Evolutionary conservation across 2,888 invertebrate species (phyloP), one percentile per base, ranked within the genome.

Genomic region (Lottia scabra): DNA sequence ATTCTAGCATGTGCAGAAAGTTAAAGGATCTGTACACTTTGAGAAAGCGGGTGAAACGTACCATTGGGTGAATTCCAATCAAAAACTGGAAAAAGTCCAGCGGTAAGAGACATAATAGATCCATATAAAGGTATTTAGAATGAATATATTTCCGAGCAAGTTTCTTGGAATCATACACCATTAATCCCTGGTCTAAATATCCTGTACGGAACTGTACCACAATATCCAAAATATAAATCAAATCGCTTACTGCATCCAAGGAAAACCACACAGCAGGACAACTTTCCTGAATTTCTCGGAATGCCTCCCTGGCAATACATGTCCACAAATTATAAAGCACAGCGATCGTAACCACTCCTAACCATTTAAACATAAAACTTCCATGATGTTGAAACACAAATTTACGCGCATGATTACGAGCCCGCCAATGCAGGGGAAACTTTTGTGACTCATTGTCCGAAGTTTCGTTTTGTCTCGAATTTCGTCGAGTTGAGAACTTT

Each of bases 321-420:
- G 97, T 95, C 98, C 98, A 98, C 81, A 97, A 92, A 91, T 98
- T 98, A 91, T 98, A 98, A 75, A 98, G 92, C 82, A 97, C 95
- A 89, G 96, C 96, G 79, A 94, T 90, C 66, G 97, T 96, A 83
- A 97, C 92, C 78, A 96, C 90, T 92, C 96, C 94, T 82, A 98
- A 91, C 98, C 98, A 98, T 90, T 96, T 95, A 91, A 97, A 98
- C 92, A 96, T 96, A 91, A 96, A 95, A 90, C 96, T 96, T 87
- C 96, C 96, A 91, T 98, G 97, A 0, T 97, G 97, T 90, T 97
- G 97, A 81, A 98, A 95, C 69, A 98, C 88, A 62, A 83, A 81
- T 8, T 76, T 69, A n/a, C 76, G 62, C 16, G 67, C 64, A 8
- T 64, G 68, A 62, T 72, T 75, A 16, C 62, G 69, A 0, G 70